Percentiles rank a stretch among this genome's conserved stretches.
Conservation (phyloP, 2,797 vertebrate genomes). For the Telmatherina bonti region DNA sequence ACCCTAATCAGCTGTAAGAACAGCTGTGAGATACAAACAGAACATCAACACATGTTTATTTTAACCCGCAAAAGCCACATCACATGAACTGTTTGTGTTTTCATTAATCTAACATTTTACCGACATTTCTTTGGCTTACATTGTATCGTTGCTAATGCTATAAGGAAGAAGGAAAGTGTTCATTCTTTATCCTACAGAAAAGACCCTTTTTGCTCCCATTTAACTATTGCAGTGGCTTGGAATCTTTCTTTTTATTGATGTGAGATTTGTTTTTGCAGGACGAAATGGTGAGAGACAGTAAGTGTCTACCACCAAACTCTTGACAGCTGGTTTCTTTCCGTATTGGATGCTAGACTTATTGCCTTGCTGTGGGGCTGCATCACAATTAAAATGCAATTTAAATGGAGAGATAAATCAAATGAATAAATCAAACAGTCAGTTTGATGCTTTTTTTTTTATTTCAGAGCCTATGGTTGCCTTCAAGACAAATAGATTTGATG, state of each 20-base stretch:
- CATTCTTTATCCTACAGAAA: neutral
- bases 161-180: neutral
- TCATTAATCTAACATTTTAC: neutral
- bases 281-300: neutral
- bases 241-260: neutral
- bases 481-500: neutral
- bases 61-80: neutral
- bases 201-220: neutral
- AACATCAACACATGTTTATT: neutral
- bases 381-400: neutral
- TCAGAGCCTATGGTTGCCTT: neutral
- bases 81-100: neutral
- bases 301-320: neutral
- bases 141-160: no score
- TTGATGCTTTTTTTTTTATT: no score
- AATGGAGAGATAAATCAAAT: neutral
- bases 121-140: neutral
- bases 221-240: neutral
- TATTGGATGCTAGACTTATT: neutral
- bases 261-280: neutral
- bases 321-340: neutral
- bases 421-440: no score
- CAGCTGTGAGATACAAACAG: neutral
- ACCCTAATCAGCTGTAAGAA: neutral
- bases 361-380: neutral